phyloP scores from a whole-genome alignment of 2,113 vertebrate genomes.

The Oostethus manadensis region DNA sequence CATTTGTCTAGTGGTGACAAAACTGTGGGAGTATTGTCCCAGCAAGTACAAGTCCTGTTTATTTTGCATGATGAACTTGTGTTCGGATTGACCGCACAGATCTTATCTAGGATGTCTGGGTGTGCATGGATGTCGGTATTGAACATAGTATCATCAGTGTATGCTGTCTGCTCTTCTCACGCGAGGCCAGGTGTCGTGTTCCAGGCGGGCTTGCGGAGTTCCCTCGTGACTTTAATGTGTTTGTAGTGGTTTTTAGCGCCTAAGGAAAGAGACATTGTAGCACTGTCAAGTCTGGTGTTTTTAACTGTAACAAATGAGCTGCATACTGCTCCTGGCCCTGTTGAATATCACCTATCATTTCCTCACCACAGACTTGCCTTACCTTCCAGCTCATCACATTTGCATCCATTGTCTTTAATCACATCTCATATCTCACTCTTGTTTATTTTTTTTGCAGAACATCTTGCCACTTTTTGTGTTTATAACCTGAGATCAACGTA shows the following conservation, averaged over 20 bases:
- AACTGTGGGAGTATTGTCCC: too few relatives aligned
- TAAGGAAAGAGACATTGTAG: conserved; percentile 56
- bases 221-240: conserved; percentile 48
- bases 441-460: neutral
- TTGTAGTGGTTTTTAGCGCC: conserved; percentile 48
- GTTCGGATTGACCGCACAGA: too few relatives aligned
- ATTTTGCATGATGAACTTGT: too few relatives aligned
- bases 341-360: conserved; percentile 49
- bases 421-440: too few relatives aligned
- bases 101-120: neutral
- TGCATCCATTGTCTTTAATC: conserved; percentile 13
- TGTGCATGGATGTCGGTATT: neutral
- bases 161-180: conserved; percentile 13
- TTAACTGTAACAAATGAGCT: conserved; percentile 45
- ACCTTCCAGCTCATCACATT: conserved; percentile 6
- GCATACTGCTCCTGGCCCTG: conserved; percentile 37
- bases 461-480: neutral
- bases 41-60: too few relatives aligned
- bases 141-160: neutral
- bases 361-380: conserved; percentile 23
- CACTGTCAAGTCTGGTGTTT: conserved; percentile 52
- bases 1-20: too few relatives aligned
- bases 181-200: conserved; percentile 44
- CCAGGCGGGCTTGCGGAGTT: conserved; percentile 35
- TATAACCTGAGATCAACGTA: too few relatives aligned